Conservation (phyloP, 2,113 vertebrate genomes). For the Pygoscelis adeliae region DNA sequence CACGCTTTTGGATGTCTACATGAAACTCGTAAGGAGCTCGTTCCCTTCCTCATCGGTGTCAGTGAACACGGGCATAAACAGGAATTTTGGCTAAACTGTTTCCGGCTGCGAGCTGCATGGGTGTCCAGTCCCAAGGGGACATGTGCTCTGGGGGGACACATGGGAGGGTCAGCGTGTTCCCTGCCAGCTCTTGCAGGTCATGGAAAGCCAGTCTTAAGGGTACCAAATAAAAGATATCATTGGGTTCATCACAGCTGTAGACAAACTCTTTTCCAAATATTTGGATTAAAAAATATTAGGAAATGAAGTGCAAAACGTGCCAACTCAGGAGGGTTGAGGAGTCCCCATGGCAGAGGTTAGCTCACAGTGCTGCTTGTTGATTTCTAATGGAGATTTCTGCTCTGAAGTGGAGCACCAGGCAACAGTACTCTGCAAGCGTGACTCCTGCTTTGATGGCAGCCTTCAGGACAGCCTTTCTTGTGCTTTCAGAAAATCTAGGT, state of each 20-base stretch:
- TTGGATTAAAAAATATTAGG: not conserved
- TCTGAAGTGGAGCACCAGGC: accelerated
- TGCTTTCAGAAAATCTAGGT: not conserved
- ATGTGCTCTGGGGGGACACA: accelerated
- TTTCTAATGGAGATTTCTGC: not conserved
- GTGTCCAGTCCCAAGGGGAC: not conserved
- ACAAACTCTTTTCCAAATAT: not conserved
- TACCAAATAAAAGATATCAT: accelerated
- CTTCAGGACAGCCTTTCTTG: not conserved
- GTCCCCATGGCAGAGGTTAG: not conserved
- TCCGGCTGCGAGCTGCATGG: accelerated
- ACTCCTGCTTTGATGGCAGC: not conserved
- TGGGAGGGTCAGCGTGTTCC: accelerated
- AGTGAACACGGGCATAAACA: not conserved
- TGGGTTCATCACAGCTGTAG: not conserved
- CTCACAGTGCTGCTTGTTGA: accelerated
- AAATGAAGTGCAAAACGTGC: not conserved
- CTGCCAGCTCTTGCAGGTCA: not conserved
- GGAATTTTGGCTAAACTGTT: not conserved
- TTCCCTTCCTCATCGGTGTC: not conserved
- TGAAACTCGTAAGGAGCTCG: not conserved
- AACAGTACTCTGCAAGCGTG: accelerated
- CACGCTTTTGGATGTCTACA: accelerated
- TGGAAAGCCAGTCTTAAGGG: not conserved
- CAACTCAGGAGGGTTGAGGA: not conserved